These are phyloP conservation scores for Mormoops blainvillei DNA, from an alignment of 2,113 vertebrate species.

Conservation along the genomic window DNA sequence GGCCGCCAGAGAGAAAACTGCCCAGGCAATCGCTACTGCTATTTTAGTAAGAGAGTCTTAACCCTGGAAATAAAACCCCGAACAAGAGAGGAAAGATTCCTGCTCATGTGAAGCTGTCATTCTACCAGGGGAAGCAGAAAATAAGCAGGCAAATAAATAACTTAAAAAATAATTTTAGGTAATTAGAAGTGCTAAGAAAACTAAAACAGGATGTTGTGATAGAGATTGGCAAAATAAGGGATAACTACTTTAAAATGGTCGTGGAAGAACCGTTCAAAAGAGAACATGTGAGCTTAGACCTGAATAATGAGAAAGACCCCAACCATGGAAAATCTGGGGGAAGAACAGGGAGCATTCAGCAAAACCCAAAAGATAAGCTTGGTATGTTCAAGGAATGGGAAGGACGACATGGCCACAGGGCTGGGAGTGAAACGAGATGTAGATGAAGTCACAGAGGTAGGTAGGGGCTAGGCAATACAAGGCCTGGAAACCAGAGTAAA, in stretches of 20 bases:
- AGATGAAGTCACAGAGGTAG: no score
- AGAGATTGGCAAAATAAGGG: not conserved
- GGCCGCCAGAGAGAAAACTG: not conserved
- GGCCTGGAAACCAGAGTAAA: not conserved
- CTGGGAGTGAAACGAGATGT: not conserved
- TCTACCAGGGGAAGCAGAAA: not conserved
- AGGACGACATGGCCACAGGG: not conserved
- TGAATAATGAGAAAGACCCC: not conserved
- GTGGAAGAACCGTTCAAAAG: not conserved
- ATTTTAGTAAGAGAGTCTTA: not conserved
- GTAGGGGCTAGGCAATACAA: not conserved
- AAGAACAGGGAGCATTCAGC: not conserved
- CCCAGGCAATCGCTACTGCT: not conserved
- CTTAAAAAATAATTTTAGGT: not conserved
- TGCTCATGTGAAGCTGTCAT: not conserved
- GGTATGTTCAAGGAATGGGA: not conserved
- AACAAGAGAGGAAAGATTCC: not conserved
- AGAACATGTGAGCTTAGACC: not conserved
- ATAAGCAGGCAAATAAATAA: not conserved
- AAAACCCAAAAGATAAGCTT: not conserved
- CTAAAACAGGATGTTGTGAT: not conserved
- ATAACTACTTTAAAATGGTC: not conserved
- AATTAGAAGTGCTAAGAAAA: not conserved
- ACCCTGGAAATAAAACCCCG: not conserved
- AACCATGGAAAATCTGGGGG: not conserved